Base-by-base conservation (phyloP, 2,113 vertebrate genomes). In the Oenanthe oenanthe region DNA sequence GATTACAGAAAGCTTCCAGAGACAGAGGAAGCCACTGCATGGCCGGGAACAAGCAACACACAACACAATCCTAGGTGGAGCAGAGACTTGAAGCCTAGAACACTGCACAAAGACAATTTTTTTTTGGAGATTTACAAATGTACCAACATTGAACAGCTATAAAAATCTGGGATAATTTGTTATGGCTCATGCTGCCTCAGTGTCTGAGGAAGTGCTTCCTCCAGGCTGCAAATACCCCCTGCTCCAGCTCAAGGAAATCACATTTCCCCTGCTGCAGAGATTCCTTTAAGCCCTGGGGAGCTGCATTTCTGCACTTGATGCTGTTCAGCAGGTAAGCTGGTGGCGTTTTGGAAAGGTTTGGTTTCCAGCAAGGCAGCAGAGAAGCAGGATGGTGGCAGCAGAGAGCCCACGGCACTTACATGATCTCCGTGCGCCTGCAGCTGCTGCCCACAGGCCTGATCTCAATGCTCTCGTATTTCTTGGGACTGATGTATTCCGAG, bases 351-450 rank as follows among this genome's bases (percentile, higher is more conserved):
- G 9, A 12, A 42, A 53, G 48, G 43, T 54, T 57, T 9, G 0
- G 5, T 6, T 68, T 21, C 8, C 40, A 42, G 90, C 9, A 29
- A 22, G 54, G 53, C 4, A 6, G 42, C 0, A 0, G 31, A 47
- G 31, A 7, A 58, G 71, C 1, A 0, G 6, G n/a, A 17, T 0
- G 32, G 40, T 0, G 8, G 74, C 40, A 34, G 78, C 56, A 68
- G 70, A 18, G 31, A 68, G 47, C 47, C 54, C n/a, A 4, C 0
- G 2, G 28, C 88, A 97, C 98, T 97, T 92, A 98, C 98, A 98
- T 95, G 86, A 98, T 73, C 94, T 98, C 97, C 2, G 0, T 43
- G 1, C 74, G 94, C 22, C 98, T 85, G 76, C 98, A 98, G 54
- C 93, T 96, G 26, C 96, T 96, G 18, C 97, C 96, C 90, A 97